phyloP scores from a whole-genome alignment of 1,140 invertebrate species.

The Macrotrachela quadricornifera region DNA sequence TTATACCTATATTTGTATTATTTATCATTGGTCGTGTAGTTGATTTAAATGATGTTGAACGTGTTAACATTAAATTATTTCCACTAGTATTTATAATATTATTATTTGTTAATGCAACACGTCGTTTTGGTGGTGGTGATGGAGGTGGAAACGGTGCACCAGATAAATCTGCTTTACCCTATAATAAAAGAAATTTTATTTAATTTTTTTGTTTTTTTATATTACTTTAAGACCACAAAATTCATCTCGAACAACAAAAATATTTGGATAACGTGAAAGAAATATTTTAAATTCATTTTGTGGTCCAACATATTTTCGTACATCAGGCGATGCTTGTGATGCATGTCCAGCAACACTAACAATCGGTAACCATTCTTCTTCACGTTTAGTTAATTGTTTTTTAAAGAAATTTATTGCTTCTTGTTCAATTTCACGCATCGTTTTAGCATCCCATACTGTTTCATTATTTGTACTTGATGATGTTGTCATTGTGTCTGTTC shows the following conservation, averaged over 20 bases:
- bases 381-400: slow-evolving; percentile 21
- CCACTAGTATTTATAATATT: too few relatives aligned
- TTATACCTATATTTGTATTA: too few relatives aligned
- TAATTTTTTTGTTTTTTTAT: too few relatives aligned
- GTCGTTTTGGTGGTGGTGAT: slow-evolving; percentile 9
- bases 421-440: slow-evolving; percentile 17
- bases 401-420: slow-evolving; percentile 32
- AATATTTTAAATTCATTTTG: slow-evolving; percentile 29
- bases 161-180: slow-evolving; percentile 2
- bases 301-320: slow-evolving; percentile 30
- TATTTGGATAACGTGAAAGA: slow-evolving; percentile 25
- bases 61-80: too few relatives aligned
- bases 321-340: slow-evolving; percentile 26
- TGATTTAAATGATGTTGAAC: too few relatives aligned
- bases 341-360: slow-evolving; percentile 30
- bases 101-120: neutral
- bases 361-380: slow-evolving; percentile 28
- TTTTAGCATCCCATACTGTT: slow-evolving; percentile 2
- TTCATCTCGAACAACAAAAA: slow-evolving; percentile 29
- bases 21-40: too few relatives aligned
- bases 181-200: too few relatives aligned
- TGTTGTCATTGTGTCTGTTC: too few relatives aligned
- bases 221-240: slow-evolving; percentile 19
- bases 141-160: slow-evolving; percentile 5
- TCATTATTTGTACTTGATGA: neutral